Evolutionary conservation across 2,113 vertebrate genomes (phyloP), one percentile per base, ranked within the genome.

Genomic region (Capreolus pygargus): DNA sequence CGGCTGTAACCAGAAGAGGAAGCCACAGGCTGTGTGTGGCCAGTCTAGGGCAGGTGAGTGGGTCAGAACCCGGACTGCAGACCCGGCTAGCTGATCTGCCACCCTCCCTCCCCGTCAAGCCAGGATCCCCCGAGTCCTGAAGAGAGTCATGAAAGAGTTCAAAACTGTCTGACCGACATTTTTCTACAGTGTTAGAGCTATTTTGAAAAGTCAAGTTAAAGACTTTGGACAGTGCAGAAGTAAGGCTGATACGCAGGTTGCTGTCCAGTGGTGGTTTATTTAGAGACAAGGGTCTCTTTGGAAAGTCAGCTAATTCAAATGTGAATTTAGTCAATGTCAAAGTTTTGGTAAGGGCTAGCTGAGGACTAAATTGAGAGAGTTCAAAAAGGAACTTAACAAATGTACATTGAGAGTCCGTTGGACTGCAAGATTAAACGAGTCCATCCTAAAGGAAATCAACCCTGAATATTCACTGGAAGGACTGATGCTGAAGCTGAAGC

Each of bases 281-380:
- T 74, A 90, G 28, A 93, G 39, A 93, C 23, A 52, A 87, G 55
- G 57, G 58, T 58, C 55, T 98, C 60, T 89, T 84, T 10, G 78
- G 60, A 86, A 82, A 60, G 45, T 47, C 76, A 55, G 55, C 96
- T 67, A 57, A 81, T 91, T 90, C 86, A 92, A 43, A 67, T 54
- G n/a, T 50, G 13, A 94, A 95, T 57, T 88, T 76, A 89, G 45
- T 52, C 61, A 43, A 92, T 47, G 58, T 7, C 81, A 23, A 91
- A 10, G 25, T 76, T 76, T 61, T 78, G 58, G 19, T 91, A 58
- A 86, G n/a, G n/a, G 15, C 36, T 43, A 45, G 23, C 64, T 76
- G 87, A 94, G 10, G 43, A 93, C 0, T 58, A 58, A 74, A 45
- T 92, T 95, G 74, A 86, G 17, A 79, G 58, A 89, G 39, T 25